These are phyloP conservation scores for Eristalinus sepulchralis DNA, from an alignment of 2,888 invertebrate species.

Conservation along the genomic window DNA sequence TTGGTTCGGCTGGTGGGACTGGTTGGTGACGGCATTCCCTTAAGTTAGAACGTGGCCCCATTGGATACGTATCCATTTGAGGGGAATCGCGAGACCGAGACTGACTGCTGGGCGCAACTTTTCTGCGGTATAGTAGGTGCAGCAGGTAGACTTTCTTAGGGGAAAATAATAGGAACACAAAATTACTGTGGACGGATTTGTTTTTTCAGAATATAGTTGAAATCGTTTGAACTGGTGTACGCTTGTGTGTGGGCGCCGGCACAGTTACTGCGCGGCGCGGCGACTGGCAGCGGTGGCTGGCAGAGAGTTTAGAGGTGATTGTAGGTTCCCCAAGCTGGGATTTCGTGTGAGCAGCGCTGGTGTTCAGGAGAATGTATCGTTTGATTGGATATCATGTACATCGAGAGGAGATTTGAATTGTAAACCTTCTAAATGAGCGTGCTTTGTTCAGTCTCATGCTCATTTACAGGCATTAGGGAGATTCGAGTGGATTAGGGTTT, in stretches of 20 bases:
- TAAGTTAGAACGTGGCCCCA: not conserved
- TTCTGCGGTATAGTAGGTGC: constrained; percentile 56
- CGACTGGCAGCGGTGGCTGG: not conserved
- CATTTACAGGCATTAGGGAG: too few species aligned
- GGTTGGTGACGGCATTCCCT: not conserved
- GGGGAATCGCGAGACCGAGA: constrained; percentile 29
- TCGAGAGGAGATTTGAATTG: too few species aligned
- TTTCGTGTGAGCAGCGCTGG: not conserved
- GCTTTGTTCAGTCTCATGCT: too few species aligned
- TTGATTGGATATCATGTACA: not conserved
- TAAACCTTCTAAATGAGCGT: too few species aligned
- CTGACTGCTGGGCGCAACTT: constrained; percentile 45
- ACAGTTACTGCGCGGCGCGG: not conserved
- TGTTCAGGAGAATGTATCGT: not conserved
- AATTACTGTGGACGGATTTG: constrained; percentile 45
- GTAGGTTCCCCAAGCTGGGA: not conserved
- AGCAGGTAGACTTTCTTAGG: constrained; percentile 59
- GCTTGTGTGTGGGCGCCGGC: not conserved
- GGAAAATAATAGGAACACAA: constrained; percentile 68
- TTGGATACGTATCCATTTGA: constrained; percentile 8
- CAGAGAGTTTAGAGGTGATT: not conserved
- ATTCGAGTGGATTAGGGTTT: too few species aligned
- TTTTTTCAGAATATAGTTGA: constrained; percentile 4
- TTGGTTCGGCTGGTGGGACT: not conserved
- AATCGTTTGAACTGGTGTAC: not conserved